Evolutionary conservation across 2,797 vertebrate genomes (phyloP), one percentile per base, ranked within the genome.

Genomic region (Hypotaenidia okinawae): DNA sequence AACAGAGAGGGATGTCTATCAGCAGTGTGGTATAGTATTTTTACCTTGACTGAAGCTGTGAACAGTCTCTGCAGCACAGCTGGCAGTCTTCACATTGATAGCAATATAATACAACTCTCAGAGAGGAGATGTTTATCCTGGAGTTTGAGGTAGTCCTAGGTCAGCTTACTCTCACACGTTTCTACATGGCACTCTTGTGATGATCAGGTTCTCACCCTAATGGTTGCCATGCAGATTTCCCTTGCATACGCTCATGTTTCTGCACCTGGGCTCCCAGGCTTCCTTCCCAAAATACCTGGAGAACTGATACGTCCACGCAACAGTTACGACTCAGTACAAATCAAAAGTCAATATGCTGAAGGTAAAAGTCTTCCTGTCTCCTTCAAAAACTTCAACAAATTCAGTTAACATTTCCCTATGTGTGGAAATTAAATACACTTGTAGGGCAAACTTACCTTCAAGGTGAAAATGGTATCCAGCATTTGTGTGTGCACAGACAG

Each of bases 401-500:
- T 87, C 33, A 52, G 24, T 54, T 77, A n/a, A 55, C 43, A 6
- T 55, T 77, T 85, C 27, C 17, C 25, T 78, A 4, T 2, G 3
- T 64, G 54, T 1, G 3, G 19, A 16, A 72, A 11, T 61, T 77
- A 85, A 69, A 84, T 32, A 74, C 83, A 73, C 8, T 14, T 39
- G 25, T 16, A 77, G 37, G 3, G 25, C 61, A 25, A 93, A 47
- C 10, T 51, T 73, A 73, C 1, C 28, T 70, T 76, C 37, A 28
- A 3, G 28, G 43, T 30, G 45, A 82, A 79, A 87, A 93, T 5
- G 1, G 16, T 37, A 54, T 45, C 35, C 49, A n/a, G 35, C 21
- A 35, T 32, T n/a, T 27, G 0, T 21, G 13, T n/a, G 14, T 32
- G 8, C 19, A 32, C 1, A 0, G 15, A 47, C 55, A 77, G 39